Evolutionary conservation across 2,113 vertebrate genomes (phyloP).

Genomic region (Crypturellus undulatus): DNA sequence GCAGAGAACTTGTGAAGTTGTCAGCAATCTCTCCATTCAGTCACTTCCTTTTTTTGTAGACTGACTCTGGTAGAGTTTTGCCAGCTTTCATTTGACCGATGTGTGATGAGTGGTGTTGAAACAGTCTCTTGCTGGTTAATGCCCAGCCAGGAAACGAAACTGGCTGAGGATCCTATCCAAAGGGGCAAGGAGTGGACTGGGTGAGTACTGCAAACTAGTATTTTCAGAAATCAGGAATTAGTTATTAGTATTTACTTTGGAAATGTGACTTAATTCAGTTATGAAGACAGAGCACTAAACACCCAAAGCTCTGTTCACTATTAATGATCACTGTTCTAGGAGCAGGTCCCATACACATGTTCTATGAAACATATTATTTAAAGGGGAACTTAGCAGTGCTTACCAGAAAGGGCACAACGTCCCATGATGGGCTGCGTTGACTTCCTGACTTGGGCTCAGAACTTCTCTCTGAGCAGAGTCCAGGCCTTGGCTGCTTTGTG

Average conservation of each 20-base stretch:
- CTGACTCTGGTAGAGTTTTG: background rate
- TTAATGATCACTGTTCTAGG: background rate
- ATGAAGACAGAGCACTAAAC: background rate
- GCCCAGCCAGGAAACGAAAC: background rate
- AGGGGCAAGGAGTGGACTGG: background rate
- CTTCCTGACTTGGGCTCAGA: background rate
- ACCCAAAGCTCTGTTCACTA: background rate
- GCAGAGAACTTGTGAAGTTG: background rate
- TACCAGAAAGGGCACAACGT: background rate
- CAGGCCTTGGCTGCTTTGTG: background rate
- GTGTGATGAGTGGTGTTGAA: background rate
- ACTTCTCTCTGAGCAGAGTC: background rate
- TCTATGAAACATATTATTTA: background rate
- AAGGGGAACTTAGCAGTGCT: background rate
- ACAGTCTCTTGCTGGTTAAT: background rate
- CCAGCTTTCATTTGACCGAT: background rate
- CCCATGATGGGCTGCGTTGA: background rate
- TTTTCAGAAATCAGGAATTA: background rate
- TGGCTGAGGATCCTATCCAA: background rate
- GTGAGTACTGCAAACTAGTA: background rate
- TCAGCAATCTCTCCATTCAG: background rate
- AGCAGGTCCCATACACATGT: background rate
- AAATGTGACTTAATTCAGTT: background rate
- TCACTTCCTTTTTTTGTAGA: background rate
- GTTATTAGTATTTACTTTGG: conserved; percentile 11